These are phyloP conservation scores for Oeneis ivallda DNA, from an alignment of 2,888 invertebrate genomes.

Conservation along the genomic window DNA sequence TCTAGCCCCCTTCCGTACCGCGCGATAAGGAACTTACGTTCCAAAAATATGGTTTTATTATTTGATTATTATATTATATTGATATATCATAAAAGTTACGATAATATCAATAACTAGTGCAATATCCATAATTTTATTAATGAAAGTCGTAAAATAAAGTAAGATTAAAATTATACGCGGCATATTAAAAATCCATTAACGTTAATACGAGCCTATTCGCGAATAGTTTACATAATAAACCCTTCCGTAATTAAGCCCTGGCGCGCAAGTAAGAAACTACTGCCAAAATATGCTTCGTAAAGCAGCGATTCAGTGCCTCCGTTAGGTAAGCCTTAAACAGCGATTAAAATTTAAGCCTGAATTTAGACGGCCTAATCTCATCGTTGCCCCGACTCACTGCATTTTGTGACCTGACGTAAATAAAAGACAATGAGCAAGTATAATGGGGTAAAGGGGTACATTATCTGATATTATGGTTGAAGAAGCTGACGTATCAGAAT, in stretches of 20 bases:
- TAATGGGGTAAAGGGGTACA: conserved; percentile 59
- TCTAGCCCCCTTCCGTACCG: too few relatives aligned
- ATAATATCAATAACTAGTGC: background rate
- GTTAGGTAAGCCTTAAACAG: conserved; percentile 62
- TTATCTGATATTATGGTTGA: conserved; percentile 52
- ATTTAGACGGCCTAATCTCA: conserved; percentile 76
- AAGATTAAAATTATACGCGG: background rate
- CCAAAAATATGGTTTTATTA: too few relatives aligned
- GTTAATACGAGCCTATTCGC: conserved; percentile 5
- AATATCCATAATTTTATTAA: background rate
- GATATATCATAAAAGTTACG: too few relatives aligned
- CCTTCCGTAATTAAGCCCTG: conserved; percentile 45
- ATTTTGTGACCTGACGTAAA: conserved; percentile 58
- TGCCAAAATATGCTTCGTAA: conserved; percentile 64
- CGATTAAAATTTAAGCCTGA: conserved; percentile 76
- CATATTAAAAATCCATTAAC: conserved; percentile 7
- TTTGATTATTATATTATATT: too few relatives aligned
- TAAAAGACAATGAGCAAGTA: conserved; percentile 61
- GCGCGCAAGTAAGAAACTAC: conserved; percentile 63
- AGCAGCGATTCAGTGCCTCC: conserved; percentile 53
- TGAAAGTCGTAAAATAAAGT: too few relatives aligned
- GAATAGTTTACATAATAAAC: conserved; percentile 35
- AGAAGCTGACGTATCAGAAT: conserved; percentile 43
- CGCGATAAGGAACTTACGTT: too few relatives aligned
- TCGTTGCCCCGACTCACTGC: conserved; percentile 65